Evolutionary conservation across 2,113 vertebrate genomes (phyloP).

Genomic region (Ammodytes marinus): DNA sequence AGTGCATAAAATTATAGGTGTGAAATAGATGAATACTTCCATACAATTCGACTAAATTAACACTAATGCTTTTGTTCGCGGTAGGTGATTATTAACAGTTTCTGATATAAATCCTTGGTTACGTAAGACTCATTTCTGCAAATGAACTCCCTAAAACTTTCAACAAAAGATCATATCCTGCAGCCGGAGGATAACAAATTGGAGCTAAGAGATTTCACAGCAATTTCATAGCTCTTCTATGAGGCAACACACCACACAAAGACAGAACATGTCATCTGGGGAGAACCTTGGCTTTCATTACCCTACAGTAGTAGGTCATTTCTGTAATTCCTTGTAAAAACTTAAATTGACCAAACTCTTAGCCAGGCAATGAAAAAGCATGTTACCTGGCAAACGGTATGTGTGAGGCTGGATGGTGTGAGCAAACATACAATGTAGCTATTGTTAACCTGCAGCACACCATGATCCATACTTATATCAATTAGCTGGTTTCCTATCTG

Average conservation of each 20-base stretch:
- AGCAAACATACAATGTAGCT: background rate
- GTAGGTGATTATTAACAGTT: background rate
- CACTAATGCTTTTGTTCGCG: background rate
- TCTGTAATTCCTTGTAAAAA: background rate
- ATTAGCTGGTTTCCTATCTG: background rate
- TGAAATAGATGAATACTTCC: background rate
- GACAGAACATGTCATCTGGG: background rate
- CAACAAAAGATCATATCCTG: no score
- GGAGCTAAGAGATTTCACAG: constrained; percentile 6
- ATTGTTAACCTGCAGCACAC: background rate
- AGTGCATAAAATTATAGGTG: background rate
- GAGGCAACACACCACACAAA: background rate
- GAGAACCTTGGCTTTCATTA: background rate
- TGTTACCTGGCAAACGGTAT: background rate
- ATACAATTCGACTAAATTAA: background rate
- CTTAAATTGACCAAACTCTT: background rate
- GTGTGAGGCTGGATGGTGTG: background rate
- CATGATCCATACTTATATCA: background rate
- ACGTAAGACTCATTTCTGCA: background rate
- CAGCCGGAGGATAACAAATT: background rate
- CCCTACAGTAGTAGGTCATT: background rate
- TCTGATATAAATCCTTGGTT: background rate
- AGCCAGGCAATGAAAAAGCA: background rate
- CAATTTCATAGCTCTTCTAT: constrained; percentile 2
- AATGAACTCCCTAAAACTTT: background rate